Percentiles rank a stretch among this genome's conserved stretches.
Conservation (phyloP, 2,888 invertebrate species). For the Synergus umbraculus region DNA sequence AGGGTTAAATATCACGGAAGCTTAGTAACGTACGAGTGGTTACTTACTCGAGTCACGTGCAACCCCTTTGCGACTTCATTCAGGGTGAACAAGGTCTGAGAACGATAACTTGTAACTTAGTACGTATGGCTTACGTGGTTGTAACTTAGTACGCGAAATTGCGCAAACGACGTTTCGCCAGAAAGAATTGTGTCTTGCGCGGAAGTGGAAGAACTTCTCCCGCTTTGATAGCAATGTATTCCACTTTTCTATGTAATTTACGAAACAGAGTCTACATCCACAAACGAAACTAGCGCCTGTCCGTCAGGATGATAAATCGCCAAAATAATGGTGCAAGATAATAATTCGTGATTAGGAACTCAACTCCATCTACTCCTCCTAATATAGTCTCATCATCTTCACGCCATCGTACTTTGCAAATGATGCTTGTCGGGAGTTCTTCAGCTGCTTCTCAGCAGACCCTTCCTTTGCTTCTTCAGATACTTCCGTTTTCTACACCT, state of each 20-base stretch:
- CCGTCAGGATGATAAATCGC: slow-evolving; percentile 68
- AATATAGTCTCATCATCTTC: slow-evolving; percentile 33
- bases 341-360: slow-evolving; percentile 57
- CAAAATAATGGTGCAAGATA: slow-evolving; percentile 55
- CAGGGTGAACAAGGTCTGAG: slow-evolving; percentile 31
- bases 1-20: slow-evolving; percentile 18
- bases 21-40: slow-evolving; percentile 28
- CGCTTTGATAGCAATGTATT: slow-evolving; percentile 4
- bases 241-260: slow-evolving; percentile 45
- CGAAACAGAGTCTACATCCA: slow-evolving; percentile 48
- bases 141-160: slow-evolving; percentile 37
- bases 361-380: slow-evolving; percentile 13
- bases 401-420: slow-evolving; percentile 23
- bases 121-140: slow-evolving; percentile 23
- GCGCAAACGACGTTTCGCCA: slow-evolving; percentile 35
- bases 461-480: slow-evolving; percentile 1
- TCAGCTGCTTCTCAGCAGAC: neutral
- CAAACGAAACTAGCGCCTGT: slow-evolving; percentile 58
- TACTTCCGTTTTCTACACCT: neutral
- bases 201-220: slow-evolving; percentile 34
- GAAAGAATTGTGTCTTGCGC: slow-evolving; percentile 18
- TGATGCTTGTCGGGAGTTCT: neutral
- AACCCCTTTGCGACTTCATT: slow-evolving; percentile 41
- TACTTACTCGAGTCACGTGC: slow-evolving; percentile 34
- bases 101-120: slow-evolving; percentile 40